Conservation (phyloP, 2,113 vertebrate genomes). For the Crotalus viridis region DNA sequence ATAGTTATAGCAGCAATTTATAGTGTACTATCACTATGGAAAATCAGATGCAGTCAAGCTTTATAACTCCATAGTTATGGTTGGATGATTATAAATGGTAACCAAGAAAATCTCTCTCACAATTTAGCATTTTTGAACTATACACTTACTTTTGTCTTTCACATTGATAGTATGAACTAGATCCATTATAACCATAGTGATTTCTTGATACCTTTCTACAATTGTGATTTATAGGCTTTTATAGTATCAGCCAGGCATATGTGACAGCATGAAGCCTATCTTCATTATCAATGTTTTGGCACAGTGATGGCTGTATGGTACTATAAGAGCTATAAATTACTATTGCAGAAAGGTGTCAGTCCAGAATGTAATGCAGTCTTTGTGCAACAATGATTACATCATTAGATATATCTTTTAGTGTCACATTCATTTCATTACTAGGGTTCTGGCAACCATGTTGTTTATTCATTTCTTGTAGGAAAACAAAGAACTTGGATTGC, state of each 20-base stretch:
- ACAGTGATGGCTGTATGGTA: not conserved
- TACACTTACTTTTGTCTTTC: not conserved
- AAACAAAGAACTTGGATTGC: not conserved
- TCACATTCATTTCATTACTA: not conserved
- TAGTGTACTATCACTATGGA: not conserved
- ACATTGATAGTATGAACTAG: not conserved
- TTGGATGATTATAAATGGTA: not conserved
- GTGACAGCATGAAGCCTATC: not conserved
- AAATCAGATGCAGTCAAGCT: not conserved
- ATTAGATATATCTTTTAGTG: not conserved
- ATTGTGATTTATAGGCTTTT: not conserved
- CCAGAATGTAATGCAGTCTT: not conserved
- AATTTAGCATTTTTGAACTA: not conserved
- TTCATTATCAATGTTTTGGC: not conserved
- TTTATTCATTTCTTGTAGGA: not conserved
- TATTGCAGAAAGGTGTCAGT: not conserved
- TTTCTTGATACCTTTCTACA: not conserved
- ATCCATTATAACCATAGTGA: not conserved
- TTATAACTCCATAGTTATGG: not conserved
- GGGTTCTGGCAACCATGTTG: not conserved
- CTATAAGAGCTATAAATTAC: not conserved
- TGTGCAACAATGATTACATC: not conserved
- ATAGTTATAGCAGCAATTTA: not conserved
- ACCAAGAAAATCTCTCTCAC: not conserved
- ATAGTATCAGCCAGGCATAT: not conserved